Evolutionary conservation across 2,113 vertebrate genomes (phyloP), one percentile per base, ranked within the genome.

Genomic region (Tamias sibiricus): DNA sequence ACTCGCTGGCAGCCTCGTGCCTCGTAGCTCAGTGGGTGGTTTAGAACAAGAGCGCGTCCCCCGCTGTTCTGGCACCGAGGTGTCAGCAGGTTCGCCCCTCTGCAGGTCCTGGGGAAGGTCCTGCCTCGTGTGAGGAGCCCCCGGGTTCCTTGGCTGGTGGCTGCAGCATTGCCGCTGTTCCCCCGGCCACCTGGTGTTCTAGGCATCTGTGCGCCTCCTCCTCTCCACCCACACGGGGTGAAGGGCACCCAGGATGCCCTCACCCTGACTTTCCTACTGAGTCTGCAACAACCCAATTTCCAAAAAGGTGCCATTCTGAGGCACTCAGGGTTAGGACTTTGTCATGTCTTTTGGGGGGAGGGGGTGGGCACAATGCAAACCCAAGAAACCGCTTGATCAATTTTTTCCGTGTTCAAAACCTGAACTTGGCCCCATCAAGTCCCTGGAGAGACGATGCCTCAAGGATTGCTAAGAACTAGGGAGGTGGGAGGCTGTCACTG

Each of bases 331-430:
- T 77, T 62, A 83, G 54, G 10, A 87, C 69, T 66, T 82, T 22
- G 28, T 37, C 17, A 47, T 72, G 35, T 89, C 75, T 69, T 95
- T 49, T 16, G 32, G 40, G 76, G 32, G 92, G 32, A 92, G 26
- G 19, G 6, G 30, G 40, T 32, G 10, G 54, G 76, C 12, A 40
- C 7, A 40, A 1, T 75, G 30, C 16, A 75, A 62, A 9, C 37
- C 59, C 59, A 62, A 2, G 3, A 62, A 4, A 30, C n/a, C 69
- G 47, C 32, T 68, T 9, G 1, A 11, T 94, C 37, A 86, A 0
- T 57, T 81, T 20, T 92, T 95, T 59, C 11, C 26, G 32, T 72
- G 24, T 68, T 95, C 37, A 35, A 64, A 59, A 96, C 87, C 81
- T 64, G 28, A 84, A 28, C 64, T 52, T 7, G 71, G 37, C 35